Evolutionary conservation across 2,113 vertebrate genomes (phyloP), one percentile per base, ranked within the genome.

Genomic region (Camarhynchus parvulus): DNA sequence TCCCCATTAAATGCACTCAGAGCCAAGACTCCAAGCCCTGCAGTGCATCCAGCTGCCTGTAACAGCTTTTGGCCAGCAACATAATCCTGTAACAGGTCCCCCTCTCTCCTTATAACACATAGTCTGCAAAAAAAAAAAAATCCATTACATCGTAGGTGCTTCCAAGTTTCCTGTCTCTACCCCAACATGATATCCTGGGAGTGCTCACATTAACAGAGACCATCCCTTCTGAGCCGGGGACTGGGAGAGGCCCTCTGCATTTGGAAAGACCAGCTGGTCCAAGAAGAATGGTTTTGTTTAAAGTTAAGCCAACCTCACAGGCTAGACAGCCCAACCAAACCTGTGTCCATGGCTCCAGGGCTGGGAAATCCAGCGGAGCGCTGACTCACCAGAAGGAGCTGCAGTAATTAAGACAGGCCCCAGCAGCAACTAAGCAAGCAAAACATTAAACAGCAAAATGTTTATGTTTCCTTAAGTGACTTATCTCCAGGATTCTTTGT

Each of bases 251-350:
- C 77, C 28, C 58, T 64, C 62, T 94, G 50, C 27, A 23, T 61
- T 95, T 86, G 89, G 72, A 84, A 62, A 90, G 59, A 61, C 33
- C 91, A 96, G 75, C 87, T 53, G 49, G 86, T 76, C 96, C 94
- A 92, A 85, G 76, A 93, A 89, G 55, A 85, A 94, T 19, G 74
- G 87, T 73, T 94, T 77, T 44, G 64, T 90, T 95, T 77, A 83
- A 95, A 94, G 93, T 33, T 53, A 82, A 96, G 94, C 95, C 97
- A 94, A 97, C 23, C 85, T 80, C 96, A 79, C 15, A 95, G 89
- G 91, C 72, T 7, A 94, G 96, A 96, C 89, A 89, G 73, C 44
- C 76, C 95, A 94, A 94, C 66, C 92, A 94, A 89, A 92, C 64
- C 79, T 39, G 64, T 0, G 64, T 68, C 41, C 64, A 0, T 92